Conservation (phyloP, 2,113 vertebrate genomes). For the Mastomys coucha region DNA sequence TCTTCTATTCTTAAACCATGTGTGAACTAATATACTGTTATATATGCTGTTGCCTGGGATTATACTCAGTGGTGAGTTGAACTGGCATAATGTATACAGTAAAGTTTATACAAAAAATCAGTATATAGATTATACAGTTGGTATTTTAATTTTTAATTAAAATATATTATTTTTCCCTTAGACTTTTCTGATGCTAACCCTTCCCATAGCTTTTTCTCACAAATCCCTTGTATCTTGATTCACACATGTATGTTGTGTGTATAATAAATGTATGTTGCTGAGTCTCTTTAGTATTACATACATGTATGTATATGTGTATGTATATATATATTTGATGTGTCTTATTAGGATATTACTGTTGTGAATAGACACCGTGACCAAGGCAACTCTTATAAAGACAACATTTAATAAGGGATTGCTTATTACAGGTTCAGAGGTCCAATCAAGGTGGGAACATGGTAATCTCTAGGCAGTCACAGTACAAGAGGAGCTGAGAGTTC, state of each 20-base stretch:
- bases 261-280: not conserved
- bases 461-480: too few species aligned
- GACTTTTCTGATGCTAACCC: too few species aligned
- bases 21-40: not conserved
- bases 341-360: too few species aligned
- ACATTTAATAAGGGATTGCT: too few species aligned
- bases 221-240: not conserved
- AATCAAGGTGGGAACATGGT: too few species aligned
- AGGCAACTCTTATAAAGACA: too few species aligned
- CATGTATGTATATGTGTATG: not conserved
- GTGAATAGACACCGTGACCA: too few species aligned
- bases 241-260: not conserved
- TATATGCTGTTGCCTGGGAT: not conserved
- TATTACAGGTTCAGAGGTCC: too few species aligned
- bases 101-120: not conserved
- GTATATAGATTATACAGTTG: not conserved
- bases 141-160: not conserved
- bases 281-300: not conserved
- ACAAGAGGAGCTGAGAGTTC: too few species aligned
- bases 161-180: not conserved
- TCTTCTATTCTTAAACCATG: not conserved
- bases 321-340: too few species aligned
- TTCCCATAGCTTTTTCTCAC: not conserved
- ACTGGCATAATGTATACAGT: not conserved
- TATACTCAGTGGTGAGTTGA: too few species aligned